Evolutionary conservation across 2,888 invertebrate genomes (phyloP).

Genomic region (Eupithecia centaureata): DNA sequence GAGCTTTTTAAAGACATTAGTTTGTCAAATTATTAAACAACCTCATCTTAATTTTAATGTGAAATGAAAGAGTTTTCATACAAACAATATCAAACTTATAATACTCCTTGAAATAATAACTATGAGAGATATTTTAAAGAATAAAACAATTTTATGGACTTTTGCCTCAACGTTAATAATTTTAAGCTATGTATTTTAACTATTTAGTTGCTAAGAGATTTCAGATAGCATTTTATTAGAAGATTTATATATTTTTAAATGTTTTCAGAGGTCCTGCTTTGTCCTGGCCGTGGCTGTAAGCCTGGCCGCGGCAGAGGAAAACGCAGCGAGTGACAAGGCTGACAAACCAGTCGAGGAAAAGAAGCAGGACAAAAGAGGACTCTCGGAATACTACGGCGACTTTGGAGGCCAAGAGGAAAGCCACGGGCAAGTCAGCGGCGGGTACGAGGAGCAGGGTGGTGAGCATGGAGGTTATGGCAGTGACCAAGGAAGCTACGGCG

Average conservation of each 20-base stretch:
- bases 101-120: neutral
- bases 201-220: neutral
- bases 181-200: neutral
- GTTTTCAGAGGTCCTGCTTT: slow-evolving; percentile 75
- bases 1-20: neutral
- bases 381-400: slow-evolving; percentile 78
- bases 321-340: slow-evolving; percentile 78
- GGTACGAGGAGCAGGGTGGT: slow-evolving; percentile 10
- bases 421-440: slow-evolving; percentile 52
- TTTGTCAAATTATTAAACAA: neutral
- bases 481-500: slow-evolving; percentile 48
- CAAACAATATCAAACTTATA: neutral
- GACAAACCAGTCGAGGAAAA: slow-evolving; percentile 77
- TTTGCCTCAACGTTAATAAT: too few relatives aligned
- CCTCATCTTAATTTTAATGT: neutral
- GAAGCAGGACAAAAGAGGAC: slow-evolving; percentile 84
- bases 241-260: slow-evolving; percentile 24
- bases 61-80: neutral
- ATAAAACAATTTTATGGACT: too few relatives aligned
- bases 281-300: slow-evolving; percentile 82
- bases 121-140: neutral
- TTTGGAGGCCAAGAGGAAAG: slow-evolving; percentile 59
- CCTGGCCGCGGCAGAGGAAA: slow-evolving; percentile 84
- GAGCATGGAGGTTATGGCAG: slow-evolving; percentile 61
- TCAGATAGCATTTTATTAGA: neutral